These are phyloP conservation scores for Podargus strigoides DNA, from an alignment of 2,797 vertebrate species.

Conservation along the genomic window DNA sequence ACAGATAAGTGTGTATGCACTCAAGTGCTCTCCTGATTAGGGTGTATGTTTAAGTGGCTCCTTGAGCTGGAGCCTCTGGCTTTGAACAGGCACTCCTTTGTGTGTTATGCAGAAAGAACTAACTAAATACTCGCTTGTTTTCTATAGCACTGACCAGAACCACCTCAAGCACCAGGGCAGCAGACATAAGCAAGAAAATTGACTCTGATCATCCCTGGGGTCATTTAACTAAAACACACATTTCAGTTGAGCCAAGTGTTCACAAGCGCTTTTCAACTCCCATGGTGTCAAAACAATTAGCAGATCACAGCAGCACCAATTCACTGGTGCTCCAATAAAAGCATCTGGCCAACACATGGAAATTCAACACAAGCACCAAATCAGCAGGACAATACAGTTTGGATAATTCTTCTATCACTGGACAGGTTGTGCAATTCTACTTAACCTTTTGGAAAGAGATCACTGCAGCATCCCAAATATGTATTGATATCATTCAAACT, in stretches of 20 bases:
- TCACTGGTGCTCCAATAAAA: neutral
- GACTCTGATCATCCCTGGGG: slow-evolving; percentile 51
- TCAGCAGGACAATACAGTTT: neutral
- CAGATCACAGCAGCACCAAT: slow-evolving; percentile 13
- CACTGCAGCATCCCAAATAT: neutral
- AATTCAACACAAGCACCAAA: neutral
- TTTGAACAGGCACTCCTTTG: neutral
- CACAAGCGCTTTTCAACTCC: slow-evolving; percentile 35
- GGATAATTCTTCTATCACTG: neutral
- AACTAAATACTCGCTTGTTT: slow-evolving; percentile 19
- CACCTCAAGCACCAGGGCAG: slow-evolving; percentile 12
- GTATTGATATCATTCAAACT: neutral
- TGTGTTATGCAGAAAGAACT: neutral
- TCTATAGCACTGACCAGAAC: slow-evolving; percentile 53
- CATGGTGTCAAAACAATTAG: slow-evolving; percentile 61
- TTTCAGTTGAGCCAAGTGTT: slow-evolving; percentile 41
- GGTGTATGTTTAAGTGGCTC: slow-evolving; percentile 15
- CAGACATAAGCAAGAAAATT: slow-evolving; percentile 43
- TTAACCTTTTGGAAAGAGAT: neutral
- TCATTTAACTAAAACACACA: slow-evolving; percentile 55
- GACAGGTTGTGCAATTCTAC: neutral
- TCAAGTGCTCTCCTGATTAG: slow-evolving; percentile 23
- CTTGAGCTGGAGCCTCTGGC: slow-evolving; percentile 7
- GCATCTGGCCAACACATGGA: slow-evolving; percentile 53
- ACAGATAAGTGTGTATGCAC: neutral